Conservation (phyloP, 2,888 invertebrate species). For the Cheilosia vulpina region DNA sequence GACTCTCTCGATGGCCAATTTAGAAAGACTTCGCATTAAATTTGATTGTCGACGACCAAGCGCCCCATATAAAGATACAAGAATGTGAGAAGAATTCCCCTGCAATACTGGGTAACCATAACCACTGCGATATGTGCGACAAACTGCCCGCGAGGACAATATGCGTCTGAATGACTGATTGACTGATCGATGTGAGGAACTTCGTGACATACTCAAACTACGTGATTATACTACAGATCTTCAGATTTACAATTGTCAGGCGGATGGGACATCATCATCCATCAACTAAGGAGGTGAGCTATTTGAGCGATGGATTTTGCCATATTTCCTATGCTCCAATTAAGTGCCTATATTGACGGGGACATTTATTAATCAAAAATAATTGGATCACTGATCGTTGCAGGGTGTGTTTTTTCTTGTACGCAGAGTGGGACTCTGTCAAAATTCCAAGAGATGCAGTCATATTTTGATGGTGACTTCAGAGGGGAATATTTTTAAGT, state of each 20-base stretch:
- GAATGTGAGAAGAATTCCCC: constrained; percentile 51
- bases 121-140: constrained; percentile 1
- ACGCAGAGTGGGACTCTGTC: constrained; percentile 12
- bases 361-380: constrained; percentile 63
- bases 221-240: constrained; percentile 59
- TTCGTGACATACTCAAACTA: constrained; percentile 67
- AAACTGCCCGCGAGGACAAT: constrained; percentile 57
- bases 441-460: constrained; percentile 50
- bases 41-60: constrained; percentile 40
- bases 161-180: constrained; percentile 65
- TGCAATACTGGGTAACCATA: constrained; percentile 11
- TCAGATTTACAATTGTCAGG: neutral
- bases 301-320: constrained; percentile 42
- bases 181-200: constrained; percentile 60
- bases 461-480: constrained; percentile 37
- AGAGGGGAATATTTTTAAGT: too few relatives aligned
- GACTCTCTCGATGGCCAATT: constrained; percentile 36
- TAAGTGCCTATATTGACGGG: constrained; percentile 28
- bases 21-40: constrained; percentile 41
- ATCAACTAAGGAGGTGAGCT: constrained; percentile 50
- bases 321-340: constrained; percentile 49
- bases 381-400: constrained; percentile 60
- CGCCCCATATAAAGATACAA: constrained; percentile 40
- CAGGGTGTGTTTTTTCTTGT: neutral
- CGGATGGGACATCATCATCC: constrained; percentile 22